These are phyloP conservation scores for Pipistrellus kuhlii DNA, from an alignment of 2,797 vertebrate genomes.

Conservation along the genomic window DNA sequence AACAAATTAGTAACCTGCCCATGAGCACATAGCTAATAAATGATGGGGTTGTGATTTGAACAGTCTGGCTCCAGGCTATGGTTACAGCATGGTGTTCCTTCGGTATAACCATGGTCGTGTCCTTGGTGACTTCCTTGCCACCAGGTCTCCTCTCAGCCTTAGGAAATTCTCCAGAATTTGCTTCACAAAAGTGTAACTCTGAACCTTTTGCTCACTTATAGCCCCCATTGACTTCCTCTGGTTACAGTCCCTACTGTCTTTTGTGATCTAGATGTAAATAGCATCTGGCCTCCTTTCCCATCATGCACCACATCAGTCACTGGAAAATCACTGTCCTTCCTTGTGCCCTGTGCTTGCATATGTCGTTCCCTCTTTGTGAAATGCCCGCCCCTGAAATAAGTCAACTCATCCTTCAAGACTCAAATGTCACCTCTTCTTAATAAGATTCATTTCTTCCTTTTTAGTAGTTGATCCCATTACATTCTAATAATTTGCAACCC, in stretches of 20 bases:
- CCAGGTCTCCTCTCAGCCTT: not conserved
- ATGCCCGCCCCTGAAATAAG: not conserved
- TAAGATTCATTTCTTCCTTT: not conserved
- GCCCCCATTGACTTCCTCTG: not conserved
- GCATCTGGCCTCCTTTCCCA: not conserved
- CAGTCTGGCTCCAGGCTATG: not conserved
- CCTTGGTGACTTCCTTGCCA: not conserved
- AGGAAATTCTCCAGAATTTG: constrained; percentile 24
- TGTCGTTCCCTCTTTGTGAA: not conserved
- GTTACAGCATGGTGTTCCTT: not conserved
- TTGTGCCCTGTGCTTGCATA: not conserved
- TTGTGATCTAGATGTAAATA: not conserved
- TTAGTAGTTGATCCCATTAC: not conserved
- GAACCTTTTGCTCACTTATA: not conserved
- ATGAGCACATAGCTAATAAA: not conserved
- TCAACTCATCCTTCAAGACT: not conserved
- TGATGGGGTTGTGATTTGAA: not conserved
- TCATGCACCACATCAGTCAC: not conserved
- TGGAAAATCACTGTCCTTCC: not conserved
- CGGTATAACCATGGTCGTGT: not conserved
- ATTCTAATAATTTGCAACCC: not conserved
- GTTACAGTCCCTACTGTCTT: not conserved
- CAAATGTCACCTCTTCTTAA: not conserved
- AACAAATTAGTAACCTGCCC: not conserved
- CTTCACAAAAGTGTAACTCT: not conserved